Base-by-base conservation (phyloP, 2,113 vertebrate genomes). In the Delphinapterus leucas region DNA sequence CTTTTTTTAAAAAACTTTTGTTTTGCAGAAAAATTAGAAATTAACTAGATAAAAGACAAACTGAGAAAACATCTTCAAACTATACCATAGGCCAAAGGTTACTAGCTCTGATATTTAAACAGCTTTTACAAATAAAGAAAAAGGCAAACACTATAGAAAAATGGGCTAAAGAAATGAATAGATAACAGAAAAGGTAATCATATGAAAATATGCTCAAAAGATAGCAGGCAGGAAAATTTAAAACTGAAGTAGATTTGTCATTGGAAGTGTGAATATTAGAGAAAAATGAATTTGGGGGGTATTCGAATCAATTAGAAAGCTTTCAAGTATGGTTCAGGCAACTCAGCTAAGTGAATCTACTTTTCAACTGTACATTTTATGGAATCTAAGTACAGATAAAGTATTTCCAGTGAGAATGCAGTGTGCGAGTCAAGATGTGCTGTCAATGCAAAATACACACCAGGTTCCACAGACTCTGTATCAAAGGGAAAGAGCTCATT, bases 181-280 rank as follows among this genome's bases (percentile, higher is more conserved):
- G 58, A 61, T 53, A 41, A 38, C 85, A 80, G 61, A 94, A 83
- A 61, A 63, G 83, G 68, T 88, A 65, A 79, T 71, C 88, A 17
- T 21, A 53, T 67, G 85, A 94, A 92, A 90, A 89, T 41, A 36
- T 26, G 55, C 68, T 92, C 14, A 41, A 47, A 95, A 97, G 86
- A 77, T 31, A 58, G 89, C 89, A 71, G 60, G 71, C 55, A 49
- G 89, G 80, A 95, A 76, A 86, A 18, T 68, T 5, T 36, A 9
- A 71, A 65, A 80, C 63, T 71, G 36, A 73, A 89, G 71, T 61
- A 33, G 25, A 85, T 58, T 47, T 77, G 60, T 31, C 8, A 8
- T n/a, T 49, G 44, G 18, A 38, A 85, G 44, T 41, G 73, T 55
- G 10, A 33, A 25, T n/a, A 47, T 55, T 38, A 31, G 33, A 60